These are phyloP conservation scores for Epicampocera succincta DNA, from an alignment of 2,888 invertebrate genomes.

Conservation along the genomic window DNA sequence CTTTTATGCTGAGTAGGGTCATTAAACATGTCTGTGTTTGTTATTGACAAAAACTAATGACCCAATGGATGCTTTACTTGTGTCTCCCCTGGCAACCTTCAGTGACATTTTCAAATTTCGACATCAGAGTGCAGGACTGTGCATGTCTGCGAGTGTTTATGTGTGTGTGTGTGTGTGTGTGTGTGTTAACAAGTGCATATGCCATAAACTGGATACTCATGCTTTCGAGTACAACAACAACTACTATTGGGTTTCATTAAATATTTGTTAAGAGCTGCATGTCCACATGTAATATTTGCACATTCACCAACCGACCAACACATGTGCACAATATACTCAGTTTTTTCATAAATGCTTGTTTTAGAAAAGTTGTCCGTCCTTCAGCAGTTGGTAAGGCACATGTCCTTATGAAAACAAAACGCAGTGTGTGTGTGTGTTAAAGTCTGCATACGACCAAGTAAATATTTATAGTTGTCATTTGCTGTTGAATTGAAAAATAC, in stretches of 20 bases:
- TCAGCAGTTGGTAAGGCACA: slow-evolving; percentile 15
- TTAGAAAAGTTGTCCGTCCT: slow-evolving; percentile 51
- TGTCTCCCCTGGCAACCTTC: background rate
- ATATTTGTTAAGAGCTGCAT: slow-evolving; percentile 45
- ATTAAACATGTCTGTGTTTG: slow-evolving; percentile 54
- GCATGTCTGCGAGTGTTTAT: background rate
- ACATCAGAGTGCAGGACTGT: background rate
- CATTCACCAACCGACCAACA: slow-evolving; percentile 2
- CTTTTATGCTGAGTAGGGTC: slow-evolving; percentile 29
- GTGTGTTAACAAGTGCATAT: slow-evolving; percentile 27
- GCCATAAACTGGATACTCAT: slow-evolving; percentile 5
- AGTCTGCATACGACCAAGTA: slow-evolving; percentile 44
- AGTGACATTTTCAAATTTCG: background rate
- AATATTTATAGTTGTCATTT: slow-evolving; percentile 62
- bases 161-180: background rate
- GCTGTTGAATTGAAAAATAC: slow-evolving; percentile 44
- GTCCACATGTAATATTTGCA: slow-evolving; percentile 16
- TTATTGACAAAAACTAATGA: slow-evolving; percentile 59
- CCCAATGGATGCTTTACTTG: slow-evolving; percentile 37
- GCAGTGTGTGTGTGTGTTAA: background rate
- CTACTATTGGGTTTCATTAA: slow-evolving; percentile 52
- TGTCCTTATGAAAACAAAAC: slow-evolving; percentile 32
- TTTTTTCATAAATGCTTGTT: background rate
- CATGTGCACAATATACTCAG: too few relatives aligned
- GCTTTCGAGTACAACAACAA: background rate